Conservation (phyloP, 2,797 vertebrate species). For the Propithecus perrieri region DNA sequence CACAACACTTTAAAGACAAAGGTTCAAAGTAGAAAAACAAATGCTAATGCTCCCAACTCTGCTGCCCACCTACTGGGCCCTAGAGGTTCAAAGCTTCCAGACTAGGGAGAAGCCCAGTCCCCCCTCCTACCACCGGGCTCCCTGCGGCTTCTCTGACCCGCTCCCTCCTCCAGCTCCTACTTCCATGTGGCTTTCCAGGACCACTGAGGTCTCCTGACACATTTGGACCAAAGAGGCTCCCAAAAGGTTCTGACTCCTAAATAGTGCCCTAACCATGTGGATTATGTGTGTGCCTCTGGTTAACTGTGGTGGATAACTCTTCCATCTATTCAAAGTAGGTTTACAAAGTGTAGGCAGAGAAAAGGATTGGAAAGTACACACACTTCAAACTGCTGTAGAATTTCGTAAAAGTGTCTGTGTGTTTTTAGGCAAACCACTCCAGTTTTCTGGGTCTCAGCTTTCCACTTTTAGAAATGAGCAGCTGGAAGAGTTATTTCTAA, state of each 20-base stretch:
- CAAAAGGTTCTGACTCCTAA: background rate
- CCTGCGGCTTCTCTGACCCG: background rate
- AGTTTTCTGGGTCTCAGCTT: slow-evolving; percentile 72
- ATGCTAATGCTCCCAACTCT: slow-evolving; percentile 38
- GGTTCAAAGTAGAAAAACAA: slow-evolving; percentile 71
- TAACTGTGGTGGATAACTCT: background rate
- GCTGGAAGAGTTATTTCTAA: slow-evolving; percentile 77
- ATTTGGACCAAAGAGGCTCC: background rate
- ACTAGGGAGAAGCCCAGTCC: background rate
- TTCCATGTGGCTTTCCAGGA: background rate
- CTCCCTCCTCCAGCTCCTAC: background rate
- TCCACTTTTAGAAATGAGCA: slow-evolving; percentile 66
- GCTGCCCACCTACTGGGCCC: slow-evolving; percentile 31
- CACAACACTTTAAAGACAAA: slow-evolving; percentile 70
- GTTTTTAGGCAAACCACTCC: slow-evolving; percentile 53
- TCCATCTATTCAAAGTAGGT: slow-evolving; percentile 6
- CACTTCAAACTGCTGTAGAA: slow-evolving; percentile 28
- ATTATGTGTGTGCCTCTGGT: background rate
- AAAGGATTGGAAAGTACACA: background rate
- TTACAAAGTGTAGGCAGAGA: slow-evolving; percentile 54
- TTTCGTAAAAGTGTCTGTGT: slow-evolving; percentile 13
- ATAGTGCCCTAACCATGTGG: background rate
- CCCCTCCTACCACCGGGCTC: background rate
- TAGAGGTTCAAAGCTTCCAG: slow-evolving; percentile 54
- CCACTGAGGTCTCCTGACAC: background rate